Base-by-base conservation (phyloP, 2,797 vertebrate genomes). In the Apogon hyalosoma region DNA sequence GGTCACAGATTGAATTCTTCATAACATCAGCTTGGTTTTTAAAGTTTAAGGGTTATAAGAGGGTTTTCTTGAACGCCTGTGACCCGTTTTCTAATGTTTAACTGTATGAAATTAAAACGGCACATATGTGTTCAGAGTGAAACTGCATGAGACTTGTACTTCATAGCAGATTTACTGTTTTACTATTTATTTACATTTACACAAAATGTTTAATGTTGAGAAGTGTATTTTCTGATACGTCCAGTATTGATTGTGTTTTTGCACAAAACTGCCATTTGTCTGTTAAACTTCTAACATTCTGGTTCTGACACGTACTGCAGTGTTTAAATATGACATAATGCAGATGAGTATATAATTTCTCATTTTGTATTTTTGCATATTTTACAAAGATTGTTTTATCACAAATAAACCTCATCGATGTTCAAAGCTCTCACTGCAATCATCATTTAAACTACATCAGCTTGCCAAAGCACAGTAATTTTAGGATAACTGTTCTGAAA, bases 181-280 rank as follows among this genome's bases (percentile, higher is more conserved):
- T 49, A 63, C 3, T 39, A 47, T 71, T 66, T 71, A 46, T 73
- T 46, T 28, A 67, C 42, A 55, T 65, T 57, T 16, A 58, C 43
- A 39, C 63, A 71, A 40, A 53, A 28, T 2, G 46, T 73, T 73
- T 76, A 31, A 69, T 68, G 62, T 59, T 53, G 13, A 63, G 3
- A 72, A 24, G 18, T 73, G 61, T 76, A 62, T 79, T 81, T 78
- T 80, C 50, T 47, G 64, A 75, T 63, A 18, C 0, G 36, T 66
- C 38, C 43, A 52, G 70, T 83, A 46, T 73, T 79, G 59, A 16
- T 63, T 56, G 59, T 80, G 48, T 55, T 74, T 79, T 84, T 88
- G 80, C 84, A 86, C 87, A 89, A 76, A 84, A 89, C 88, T 88
- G 86, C 87, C 83, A 65, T 87, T 82, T 71, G 12, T 83, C 48